phyloP scores from a whole-genome alignment of 2,888 invertebrate genomes.

The Pollenia griseotomentosa region DNA sequence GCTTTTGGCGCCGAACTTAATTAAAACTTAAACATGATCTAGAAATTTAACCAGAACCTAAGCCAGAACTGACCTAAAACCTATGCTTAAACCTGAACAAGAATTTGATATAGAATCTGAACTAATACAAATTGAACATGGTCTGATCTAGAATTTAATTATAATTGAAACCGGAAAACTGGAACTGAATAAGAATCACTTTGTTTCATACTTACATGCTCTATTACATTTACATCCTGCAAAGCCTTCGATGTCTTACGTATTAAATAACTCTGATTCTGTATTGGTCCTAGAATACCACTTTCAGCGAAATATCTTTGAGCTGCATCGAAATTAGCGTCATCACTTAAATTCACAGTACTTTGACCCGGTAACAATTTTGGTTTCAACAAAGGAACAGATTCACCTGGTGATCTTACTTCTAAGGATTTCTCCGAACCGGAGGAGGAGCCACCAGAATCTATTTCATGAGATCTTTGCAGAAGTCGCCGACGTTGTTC shows the following conservation, averaged over 20 bases:
- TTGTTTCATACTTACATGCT: slow-evolving; percentile 76
- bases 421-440: slow-evolving; percentile 76
- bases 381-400: slow-evolving; percentile 47
- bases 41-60: too few species aligned
- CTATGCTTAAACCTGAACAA: too few species aligned
- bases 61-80: too few species aligned
- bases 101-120: too few species aligned
- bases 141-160: too few species aligned
- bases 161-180: too few species aligned
- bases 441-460: slow-evolving; percentile 77
- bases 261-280: slow-evolving; percentile 75
- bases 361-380: slow-evolving; percentile 17
- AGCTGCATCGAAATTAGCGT: slow-evolving; percentile 77
- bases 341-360: slow-evolving; percentile 54
- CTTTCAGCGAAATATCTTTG: slow-evolving; percentile 80
- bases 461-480: slow-evolving; percentile 77
- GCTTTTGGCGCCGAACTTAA: too few species aligned
- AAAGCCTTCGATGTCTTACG: slow-evolving; percentile 79
- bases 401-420: slow-evolving; percentile 44
- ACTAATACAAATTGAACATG: too few species aligned
- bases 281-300: slow-evolving; percentile 79
- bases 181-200: too few species aligned
- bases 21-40: too few species aligned
- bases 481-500: slow-evolving; percentile 76
- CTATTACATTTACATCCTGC: slow-evolving; percentile 78